Percentiles rank a stretch among this genome's conserved stretches.
Evolutionary conservation across 2,113 vertebrate genomes (phyloP).

Genomic region (Megaceryle maxima): DNA sequence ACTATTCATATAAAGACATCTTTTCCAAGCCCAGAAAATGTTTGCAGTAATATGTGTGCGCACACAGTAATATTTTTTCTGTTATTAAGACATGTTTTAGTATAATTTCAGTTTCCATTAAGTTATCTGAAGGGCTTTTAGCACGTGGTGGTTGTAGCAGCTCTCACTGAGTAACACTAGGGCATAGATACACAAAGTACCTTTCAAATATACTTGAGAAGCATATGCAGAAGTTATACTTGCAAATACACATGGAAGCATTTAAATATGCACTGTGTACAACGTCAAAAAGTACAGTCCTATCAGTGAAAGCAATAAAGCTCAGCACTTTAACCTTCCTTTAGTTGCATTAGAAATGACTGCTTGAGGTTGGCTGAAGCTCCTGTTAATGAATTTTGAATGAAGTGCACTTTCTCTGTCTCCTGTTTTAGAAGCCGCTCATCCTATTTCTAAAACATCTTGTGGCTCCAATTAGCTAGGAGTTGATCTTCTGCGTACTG

Average conservation of each 20-base stretch:
- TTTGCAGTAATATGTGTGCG: fast-evolving
- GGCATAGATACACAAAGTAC: background rate
- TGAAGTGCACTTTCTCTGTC: background rate
- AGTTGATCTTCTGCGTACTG: background rate
- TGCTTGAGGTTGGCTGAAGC: conserved; percentile 17
- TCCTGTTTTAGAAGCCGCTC: conserved; percentile 29
- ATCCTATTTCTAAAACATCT: background rate
- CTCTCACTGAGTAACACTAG: background rate
- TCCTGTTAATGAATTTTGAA: conserved; percentile 37
- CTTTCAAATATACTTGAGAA: background rate
- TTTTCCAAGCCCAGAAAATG: background rate
- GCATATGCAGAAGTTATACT: background rate
- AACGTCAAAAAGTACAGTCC: background rate
- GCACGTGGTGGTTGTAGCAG: background rate
- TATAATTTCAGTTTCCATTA: background rate
- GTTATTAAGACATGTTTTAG: background rate
- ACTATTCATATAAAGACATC: background rate
- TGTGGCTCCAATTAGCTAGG: background rate
- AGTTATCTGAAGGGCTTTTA: background rate
- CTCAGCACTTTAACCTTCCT: conserved; percentile 26
- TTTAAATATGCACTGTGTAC: background rate
- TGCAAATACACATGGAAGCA: background rate
- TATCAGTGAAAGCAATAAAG: conserved; percentile 12
- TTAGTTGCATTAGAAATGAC: conserved; percentile 11
- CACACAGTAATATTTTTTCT: background rate